phyloP scores from a whole-genome alignment of 1,140 invertebrate species.

The Maniola jurtina region DNA sequence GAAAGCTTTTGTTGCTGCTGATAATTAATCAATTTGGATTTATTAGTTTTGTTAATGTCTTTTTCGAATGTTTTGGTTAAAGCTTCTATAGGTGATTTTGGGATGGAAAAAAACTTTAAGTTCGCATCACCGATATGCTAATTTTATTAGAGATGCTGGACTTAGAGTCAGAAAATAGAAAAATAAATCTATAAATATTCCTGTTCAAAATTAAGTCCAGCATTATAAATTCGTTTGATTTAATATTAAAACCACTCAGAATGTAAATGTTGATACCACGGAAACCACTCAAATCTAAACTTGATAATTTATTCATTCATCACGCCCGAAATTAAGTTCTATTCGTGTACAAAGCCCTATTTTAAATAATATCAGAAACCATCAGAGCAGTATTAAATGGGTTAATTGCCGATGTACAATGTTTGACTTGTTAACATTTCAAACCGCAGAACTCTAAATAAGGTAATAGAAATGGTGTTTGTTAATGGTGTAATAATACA shows the following conservation, averaged over 20 bases:
- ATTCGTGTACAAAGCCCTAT: not conserved
- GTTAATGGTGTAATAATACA: no score
- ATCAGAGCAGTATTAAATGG: not conserved
- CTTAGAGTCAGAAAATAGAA: no score
- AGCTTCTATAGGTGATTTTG: not conserved
- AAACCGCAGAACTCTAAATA: no score
- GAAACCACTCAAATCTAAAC: constrained; percentile 3
- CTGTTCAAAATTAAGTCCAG: not conserved
- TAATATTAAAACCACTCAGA: constrained; percentile 10
- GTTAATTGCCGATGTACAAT: not conserved
- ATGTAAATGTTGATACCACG: constrained; percentile 3
- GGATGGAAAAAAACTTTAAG: no score
- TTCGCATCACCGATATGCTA: no score
- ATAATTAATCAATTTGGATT: not conserved
- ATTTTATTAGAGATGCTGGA: no score
- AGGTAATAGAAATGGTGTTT: no score
- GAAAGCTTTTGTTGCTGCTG: constrained; percentile 9
- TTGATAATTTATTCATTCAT: constrained; percentile 10
- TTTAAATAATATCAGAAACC: constrained; percentile 7
- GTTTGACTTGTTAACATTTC: not conserved
- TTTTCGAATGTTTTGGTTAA: not conserved
- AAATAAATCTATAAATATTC: not conserved
- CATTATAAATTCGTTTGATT: constrained; percentile 9
- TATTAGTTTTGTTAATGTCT: not conserved
- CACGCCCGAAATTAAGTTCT: not conserved